Evolutionary conservation across 2,888 invertebrate species (phyloP), one percentile per base, ranked within the genome.

Genomic region (Masnerella sp.): DNA sequence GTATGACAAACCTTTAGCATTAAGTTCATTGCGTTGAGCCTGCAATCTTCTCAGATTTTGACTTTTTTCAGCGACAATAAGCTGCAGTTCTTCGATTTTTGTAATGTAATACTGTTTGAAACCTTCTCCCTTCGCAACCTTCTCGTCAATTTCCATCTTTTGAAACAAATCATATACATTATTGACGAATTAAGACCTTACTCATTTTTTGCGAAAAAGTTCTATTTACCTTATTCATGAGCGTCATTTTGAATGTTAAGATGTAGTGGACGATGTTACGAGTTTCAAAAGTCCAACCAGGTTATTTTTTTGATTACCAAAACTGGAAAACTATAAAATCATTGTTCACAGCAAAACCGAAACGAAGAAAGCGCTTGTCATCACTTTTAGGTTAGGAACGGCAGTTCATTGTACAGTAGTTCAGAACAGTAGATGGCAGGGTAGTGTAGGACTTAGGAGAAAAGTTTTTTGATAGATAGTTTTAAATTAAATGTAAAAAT

Each of bases 21-120:
- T 99, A 0, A 99, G 92, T 88, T 99, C 99, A 91, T 99, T 99
- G 78, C 99, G 91, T 87, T 99, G 99, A 11, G 99, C 99, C 89
- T 99, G 98, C 73, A 99, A 89, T 86, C 99, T 94, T 59, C 99
- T 91, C 51, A 99, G 90, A 89, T 99, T 99, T 88, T 98, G 98
- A 79, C 96, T 95, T 86, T 99, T 99, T 83, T 99, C 98, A n/a
- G 97, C 96, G 3, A 99, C 97, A 80, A 96, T 92, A 58, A 98
- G 90, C 88, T 98, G 97, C 15, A 99, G 90, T 88, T 99, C 98
- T 88, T 99, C 99, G 74, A 98, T 98, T 89, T 99, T 99, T 49
- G 97, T 97, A 80, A 97, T 94, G 86, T 98, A 99, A 89, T 99
- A 99, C 0, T 96, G 95, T 75, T 96, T 93, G 85, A 98, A 96